Percentiles rank a stretch among this genome's conserved stretches.
phyloP scores from a whole-genome alignment of 2,888 invertebrate species.

The Ernsta delagoae region DNA sequence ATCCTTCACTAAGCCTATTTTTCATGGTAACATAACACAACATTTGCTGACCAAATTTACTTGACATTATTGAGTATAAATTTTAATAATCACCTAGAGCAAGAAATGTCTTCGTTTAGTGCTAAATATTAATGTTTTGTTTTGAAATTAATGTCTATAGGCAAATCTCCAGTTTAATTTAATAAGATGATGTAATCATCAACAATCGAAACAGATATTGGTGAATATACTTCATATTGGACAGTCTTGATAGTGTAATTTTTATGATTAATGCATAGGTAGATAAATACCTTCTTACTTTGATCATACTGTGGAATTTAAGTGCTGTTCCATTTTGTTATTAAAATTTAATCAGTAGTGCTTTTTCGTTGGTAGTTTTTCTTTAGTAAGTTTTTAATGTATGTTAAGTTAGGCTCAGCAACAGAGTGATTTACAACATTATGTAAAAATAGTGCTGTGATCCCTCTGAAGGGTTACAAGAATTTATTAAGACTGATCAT shows the following conservation, averaged over 20 bases:
- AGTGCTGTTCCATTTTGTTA: slow-evolving; percentile 61
- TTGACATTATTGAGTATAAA: too few species aligned
- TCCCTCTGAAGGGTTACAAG: slow-evolving; percentile 58
- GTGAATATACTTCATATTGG: slow-evolving; percentile 47
- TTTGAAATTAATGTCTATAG: too few species aligned
- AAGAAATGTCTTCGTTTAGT: too few species aligned
- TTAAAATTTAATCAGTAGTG: slow-evolving; percentile 72
- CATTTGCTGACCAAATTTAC: neutral
- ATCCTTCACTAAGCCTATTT: slow-evolving; percentile 10
- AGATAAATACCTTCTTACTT: slow-evolving; percentile 52
- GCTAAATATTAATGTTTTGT: too few species aligned
- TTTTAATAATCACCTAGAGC: too few species aligned
- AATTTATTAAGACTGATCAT: slow-evolving; percentile 82
- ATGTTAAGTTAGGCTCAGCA: slow-evolving; percentile 77
- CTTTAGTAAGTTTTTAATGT: slow-evolving; percentile 64
- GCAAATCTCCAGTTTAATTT: neutral
- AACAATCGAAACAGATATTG: slow-evolving; percentile 41
- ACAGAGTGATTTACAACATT: slow-evolving; percentile 68
- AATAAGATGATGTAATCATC: slow-evolving; percentile 62
- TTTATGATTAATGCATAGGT: slow-evolving; percentile 55
- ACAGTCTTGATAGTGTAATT: slow-evolving; percentile 51
- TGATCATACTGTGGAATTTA: slow-evolving; percentile 68
- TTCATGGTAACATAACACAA: slow-evolving; percentile 3
- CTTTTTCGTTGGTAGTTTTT: slow-evolving; percentile 74
- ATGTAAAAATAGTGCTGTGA: slow-evolving; percentile 63